These are phyloP conservation scores for Tyria jacobaeae DNA, from an alignment of 2,888 invertebrate species.

Conservation along the genomic window DNA sequence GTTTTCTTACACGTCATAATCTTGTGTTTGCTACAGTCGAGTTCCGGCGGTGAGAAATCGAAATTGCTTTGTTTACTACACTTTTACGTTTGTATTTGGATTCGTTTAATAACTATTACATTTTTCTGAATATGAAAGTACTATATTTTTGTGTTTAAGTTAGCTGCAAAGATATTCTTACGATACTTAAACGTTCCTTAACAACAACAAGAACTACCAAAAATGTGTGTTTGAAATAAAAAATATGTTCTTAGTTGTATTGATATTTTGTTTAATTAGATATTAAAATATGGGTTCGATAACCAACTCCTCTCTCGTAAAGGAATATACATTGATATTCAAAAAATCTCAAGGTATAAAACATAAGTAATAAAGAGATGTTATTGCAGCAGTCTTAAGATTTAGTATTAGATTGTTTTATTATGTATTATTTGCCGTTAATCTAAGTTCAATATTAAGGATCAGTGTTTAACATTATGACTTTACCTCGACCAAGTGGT, in stretches of 20 bases:
- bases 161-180: no score
- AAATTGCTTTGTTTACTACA: constrained; percentile 77
- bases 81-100: constrained; percentile 41
- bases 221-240: not conserved
- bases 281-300: not conserved
- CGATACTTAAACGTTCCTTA: not conserved
- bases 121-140: constrained; percentile 2
- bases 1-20: constrained; percentile 78
- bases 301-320: not conserved
- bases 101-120: not conserved
- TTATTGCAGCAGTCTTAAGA: not conserved
- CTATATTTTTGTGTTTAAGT: not conserved
- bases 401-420: no score
- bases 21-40: constrained; percentile 65
- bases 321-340: not conserved
- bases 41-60: constrained; percentile 64
- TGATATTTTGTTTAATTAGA: not conserved
- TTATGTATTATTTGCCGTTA: no score
- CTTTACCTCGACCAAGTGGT: not conserved
- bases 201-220: not conserved
- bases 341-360: no score
- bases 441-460: not conserved
- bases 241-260: no score
- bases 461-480: not conserved
- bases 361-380: no score